Evolutionary conservation across 2,797 vertebrate genomes (phyloP), one percentile per base, ranked within the genome.

Genomic region (Pantherophis alleghaniensis): DNA sequence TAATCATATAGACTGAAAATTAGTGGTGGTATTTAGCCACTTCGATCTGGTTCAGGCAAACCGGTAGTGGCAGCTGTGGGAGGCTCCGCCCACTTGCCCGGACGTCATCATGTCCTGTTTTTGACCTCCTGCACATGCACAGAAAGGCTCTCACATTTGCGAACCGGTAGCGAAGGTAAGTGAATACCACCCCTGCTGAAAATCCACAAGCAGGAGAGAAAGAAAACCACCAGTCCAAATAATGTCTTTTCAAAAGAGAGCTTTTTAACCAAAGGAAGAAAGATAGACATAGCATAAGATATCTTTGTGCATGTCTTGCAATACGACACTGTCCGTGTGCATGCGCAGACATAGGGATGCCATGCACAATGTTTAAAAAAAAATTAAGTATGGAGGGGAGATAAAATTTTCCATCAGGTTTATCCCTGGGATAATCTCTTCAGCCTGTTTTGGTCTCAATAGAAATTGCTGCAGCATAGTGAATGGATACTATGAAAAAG

Each of bases 1-100:
- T 60, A 60, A 60, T 94, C 24, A 57, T 26, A 5, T 61, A 6
- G 10, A 90, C 91, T 74, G 91, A 74, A 92, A 94, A 86, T 86
- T 28, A 51, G 51, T 51, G 51, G 51, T 51, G 51, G 51, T 53
- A 10, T 53, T 53, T 10, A 53, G 51, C 51, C 9, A 3, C 1
- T 53, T 53, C 0, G 10, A 53, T 53, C 51, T 1, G 51, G 51
- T 10, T 53, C 9, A 2, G 51, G 51, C 51, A 10, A 53, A 53
- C 51, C 51, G 0, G 9, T 53, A 53, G 51, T 9, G 51, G 51
- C 9, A 0, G 51, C 51, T 53, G 9, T 1, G 51, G 51, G 51
- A 53, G 51, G 51, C 51, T 51, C 47, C 6, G 6, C 47, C 47
- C 47, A 51, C 47, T 51, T 5, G 6, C 47, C 47, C 6, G 7